phyloP scores from a whole-genome alignment of 2,797 vertebrate genomes.

The Mus minutoides region DNA sequence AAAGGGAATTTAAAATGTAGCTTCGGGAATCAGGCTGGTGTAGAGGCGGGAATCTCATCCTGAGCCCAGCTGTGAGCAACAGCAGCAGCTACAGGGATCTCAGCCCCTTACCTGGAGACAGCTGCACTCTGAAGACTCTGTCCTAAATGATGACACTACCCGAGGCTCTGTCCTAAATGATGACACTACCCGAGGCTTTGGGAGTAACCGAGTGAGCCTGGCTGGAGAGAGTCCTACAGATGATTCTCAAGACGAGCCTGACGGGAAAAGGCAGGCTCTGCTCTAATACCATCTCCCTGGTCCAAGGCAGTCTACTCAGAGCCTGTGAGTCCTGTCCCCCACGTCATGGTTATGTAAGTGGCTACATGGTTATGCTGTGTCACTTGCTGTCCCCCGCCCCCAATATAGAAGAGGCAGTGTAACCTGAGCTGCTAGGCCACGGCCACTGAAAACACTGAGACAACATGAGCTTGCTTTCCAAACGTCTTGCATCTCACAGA shows the following conservation, averaged over 20 bases:
- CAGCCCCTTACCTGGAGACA: conserved; percentile 27
- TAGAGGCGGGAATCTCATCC: background rate
- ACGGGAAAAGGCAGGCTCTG: conserved; percentile 52
- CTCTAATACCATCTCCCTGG: conserved; percentile 70
- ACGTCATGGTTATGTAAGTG: conserved; percentile 82
- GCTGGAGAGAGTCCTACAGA: background rate
- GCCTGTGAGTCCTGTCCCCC: conserved; percentile 77
- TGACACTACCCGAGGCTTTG: background rate
- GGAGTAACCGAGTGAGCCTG: background rate
- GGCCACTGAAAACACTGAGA: conserved; percentile 56
- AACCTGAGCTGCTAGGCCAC: conserved; percentile 72
- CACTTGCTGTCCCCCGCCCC: conserved; percentile 79
- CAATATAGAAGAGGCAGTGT: conserved; percentile 43
- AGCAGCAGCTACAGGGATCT: too few species aligned
- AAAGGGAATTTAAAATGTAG: background rate
- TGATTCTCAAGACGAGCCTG: conserved; percentile 59
- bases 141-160: background rate
- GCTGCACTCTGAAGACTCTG: background rate
- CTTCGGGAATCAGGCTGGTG: background rate
- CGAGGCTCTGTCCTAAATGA: background rate
- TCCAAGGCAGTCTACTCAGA: conserved; percentile 71
- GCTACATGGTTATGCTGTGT: conserved; percentile 81
- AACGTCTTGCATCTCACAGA: conserved; percentile 36
- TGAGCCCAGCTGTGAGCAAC: background rate
- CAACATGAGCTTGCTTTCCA: background rate